These are phyloP conservation scores for Listrodromus nycthemerus DNA, from an alignment of 2,888 invertebrate species.

Conservation along the genomic window DNA sequence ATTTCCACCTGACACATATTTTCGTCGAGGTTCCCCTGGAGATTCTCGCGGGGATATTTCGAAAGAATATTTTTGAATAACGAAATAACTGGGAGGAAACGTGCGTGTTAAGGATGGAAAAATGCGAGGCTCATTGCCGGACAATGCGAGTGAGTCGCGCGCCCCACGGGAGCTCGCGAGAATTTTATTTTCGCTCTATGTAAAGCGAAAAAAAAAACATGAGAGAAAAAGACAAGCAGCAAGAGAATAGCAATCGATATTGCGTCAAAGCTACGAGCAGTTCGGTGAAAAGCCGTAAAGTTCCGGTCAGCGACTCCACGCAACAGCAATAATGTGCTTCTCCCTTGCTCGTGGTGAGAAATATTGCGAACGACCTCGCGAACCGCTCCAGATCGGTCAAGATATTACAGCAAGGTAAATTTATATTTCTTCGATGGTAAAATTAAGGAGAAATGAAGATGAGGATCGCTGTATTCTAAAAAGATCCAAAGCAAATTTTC, in stretches of 20 bases:
- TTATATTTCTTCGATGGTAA: too few species aligned
- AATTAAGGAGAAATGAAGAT: too few species aligned
- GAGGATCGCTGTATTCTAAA: too few species aligned
- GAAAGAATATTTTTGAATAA: background rate
- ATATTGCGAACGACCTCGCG: slow-evolving; percentile 14
- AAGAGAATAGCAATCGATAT: slow-evolving; percentile 60
- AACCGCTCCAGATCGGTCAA: background rate
- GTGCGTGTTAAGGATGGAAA: slow-evolving; percentile 2
- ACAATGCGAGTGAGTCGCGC: slow-evolving; percentile 32
- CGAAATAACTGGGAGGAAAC: background rate
- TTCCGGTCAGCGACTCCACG: slow-evolving; percentile 60
- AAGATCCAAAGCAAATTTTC: too few species aligned
- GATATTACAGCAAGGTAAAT: too few species aligned
- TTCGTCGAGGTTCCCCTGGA: slow-evolving; percentile 49
- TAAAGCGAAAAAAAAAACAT: slow-evolving; percentile 25
- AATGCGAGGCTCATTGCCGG: background rate
- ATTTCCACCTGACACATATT: slow-evolving; percentile 58
- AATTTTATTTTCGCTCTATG: slow-evolving; percentile 47
- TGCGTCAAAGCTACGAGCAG: slow-evolving; percentile 46
- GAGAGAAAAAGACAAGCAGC: slow-evolving; percentile 28
- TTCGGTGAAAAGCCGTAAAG: slow-evolving; percentile 63
- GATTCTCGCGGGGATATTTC: slow-evolving; percentile 2
- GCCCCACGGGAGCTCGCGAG: slow-evolving; percentile 2
- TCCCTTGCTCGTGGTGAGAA: slow-evolving; percentile 22
- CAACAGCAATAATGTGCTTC: slow-evolving; percentile 43